phyloP scores from a whole-genome alignment of 2,113 vertebrate species.

The Physeter macrocephalus region DNA sequence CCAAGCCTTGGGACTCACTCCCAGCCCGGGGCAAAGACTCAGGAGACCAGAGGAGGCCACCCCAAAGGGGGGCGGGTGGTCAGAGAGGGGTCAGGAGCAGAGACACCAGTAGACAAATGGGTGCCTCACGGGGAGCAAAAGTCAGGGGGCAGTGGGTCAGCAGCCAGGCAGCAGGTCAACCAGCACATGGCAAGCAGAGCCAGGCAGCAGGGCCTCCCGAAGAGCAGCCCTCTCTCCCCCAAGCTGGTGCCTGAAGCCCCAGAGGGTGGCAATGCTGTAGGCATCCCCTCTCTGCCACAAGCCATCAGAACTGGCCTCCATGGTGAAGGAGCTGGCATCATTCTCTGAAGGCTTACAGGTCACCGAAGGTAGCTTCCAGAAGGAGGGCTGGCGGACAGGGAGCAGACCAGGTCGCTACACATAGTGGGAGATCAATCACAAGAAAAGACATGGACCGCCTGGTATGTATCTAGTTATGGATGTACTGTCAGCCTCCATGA shows the following conservation, averaged over 20 bases:
- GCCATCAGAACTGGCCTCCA: neutral
- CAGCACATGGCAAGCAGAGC: neutral
- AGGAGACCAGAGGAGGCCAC: neutral
- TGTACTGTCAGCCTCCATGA: too few species aligned
- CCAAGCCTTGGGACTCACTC: neutral
- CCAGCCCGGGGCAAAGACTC: neutral
- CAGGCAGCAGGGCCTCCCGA: fast-evolving
- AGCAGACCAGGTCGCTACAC: neutral
- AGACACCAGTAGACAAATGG: neutral
- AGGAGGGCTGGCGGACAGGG: neutral
- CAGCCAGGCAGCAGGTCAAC: neutral
- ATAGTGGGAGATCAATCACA: neutral
- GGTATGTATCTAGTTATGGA: fast-evolving
- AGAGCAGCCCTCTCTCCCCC: neutral
- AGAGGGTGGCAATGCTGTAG: too few species aligned
- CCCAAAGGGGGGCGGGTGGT: neutral
- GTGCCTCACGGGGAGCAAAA: neutral
- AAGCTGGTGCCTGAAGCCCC: neutral
- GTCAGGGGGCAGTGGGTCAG: neutral
- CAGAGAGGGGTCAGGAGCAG: neutral
- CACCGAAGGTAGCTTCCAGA: neutral
- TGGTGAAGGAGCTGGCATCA: neutral
- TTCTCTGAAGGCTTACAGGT: neutral
- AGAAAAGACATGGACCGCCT: neutral
- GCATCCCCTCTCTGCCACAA: neutral